These are phyloP conservation scores for Hypselothyrea guttata DNA, from an alignment of 2,888 invertebrate genomes.

Conservation along the genomic window DNA sequence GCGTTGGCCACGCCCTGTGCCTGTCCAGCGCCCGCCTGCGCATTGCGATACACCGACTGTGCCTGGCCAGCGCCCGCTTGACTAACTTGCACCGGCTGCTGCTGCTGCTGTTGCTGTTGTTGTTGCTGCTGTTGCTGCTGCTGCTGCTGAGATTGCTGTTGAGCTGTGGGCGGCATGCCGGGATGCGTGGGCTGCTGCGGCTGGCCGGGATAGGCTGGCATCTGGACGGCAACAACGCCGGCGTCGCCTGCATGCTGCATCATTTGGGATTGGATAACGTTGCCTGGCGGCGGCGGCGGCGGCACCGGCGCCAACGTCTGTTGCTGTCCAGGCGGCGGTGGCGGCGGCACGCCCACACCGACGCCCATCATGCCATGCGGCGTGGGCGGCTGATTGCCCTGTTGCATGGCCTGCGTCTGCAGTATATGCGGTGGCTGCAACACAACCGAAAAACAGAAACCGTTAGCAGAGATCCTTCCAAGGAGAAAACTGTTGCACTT, in stretches of 20 bases:
- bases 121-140: slow-evolving; percentile 61
- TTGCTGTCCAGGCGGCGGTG: slow-evolving; percentile 51
- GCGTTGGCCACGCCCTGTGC: slow-evolving; percentile 59
- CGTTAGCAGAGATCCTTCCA: background rate
- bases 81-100: slow-evolving; percentile 35
- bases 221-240: slow-evolving; percentile 71
- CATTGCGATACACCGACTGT: slow-evolving; percentile 17
- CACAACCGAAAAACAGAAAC: too few species aligned
- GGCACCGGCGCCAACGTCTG: slow-evolving; percentile 49
- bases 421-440: slow-evolving; percentile 86
- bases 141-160: slow-evolving; percentile 73
- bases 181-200: slow-evolving; percentile 73
- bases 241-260: slow-evolving; percentile 67
- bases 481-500: slow-evolving; percentile 80
- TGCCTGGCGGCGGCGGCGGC: slow-evolving; percentile 58
- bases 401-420: slow-evolving; percentile 80
- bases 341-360: slow-evolving; percentile 49
- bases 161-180: slow-evolving; percentile 77
- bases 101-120: slow-evolving; percentile 48
- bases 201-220: slow-evolving; percentile 75
- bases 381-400: slow-evolving; percentile 77
- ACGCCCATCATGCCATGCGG: slow-evolving; percentile 77
- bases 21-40: slow-evolving; percentile 59
- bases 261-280: slow-evolving; percentile 83
- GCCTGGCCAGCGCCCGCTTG: slow-evolving; percentile 33